Evolutionary conservation across 2,888 invertebrate genomes (phyloP), one percentile per base, ranked within the genome.

Genomic region (Patella caerulea): DNA sequence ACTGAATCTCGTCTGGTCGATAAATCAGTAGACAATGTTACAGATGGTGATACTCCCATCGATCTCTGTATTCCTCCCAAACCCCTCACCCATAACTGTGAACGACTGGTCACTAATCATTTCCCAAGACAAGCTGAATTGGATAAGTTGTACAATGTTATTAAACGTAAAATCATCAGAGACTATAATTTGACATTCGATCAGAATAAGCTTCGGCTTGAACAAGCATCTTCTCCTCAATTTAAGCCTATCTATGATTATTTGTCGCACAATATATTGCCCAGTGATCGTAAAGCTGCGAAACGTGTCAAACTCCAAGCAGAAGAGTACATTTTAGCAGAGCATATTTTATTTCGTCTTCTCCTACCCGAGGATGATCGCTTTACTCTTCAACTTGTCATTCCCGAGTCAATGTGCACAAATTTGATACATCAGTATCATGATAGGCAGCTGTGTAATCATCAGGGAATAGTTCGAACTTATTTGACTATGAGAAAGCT

Each of bases 231-330:
- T 65, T 65, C 65, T 65, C 65, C 65, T 12, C 24, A 65, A 19
- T 65, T 65, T 65, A 65, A 65, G 24, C 19, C 65, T 65, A 24
- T 65, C 17, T 65, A 65, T 65, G 65, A 65, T 17, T 65, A 65
- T 65, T 65, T 65, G n/a, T 19, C n/a, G 0, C 65, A 65, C 24
- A 24, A 65, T 65, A 65, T 65, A 15, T 24, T 65, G 24, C 65
- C 19, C 12, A 19, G 19, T 19, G 24, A n/a, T 17, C n/a, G 24
- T 1, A 65, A 65, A n/a, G 15, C 65, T 15, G 65, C 65, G 9
- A 65, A 65, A 65, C 24, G 11, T 65, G 11, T 65, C 65, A 19
- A 65, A 65, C 2, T 19, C n/a, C n/a, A 65, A 24, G n/a, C 65
- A 65, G 65, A 65, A n/a, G 65, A 65, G 12, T 65, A 65, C 2